Evolutionary conservation across 2,888 invertebrate genomes (phyloP), one percentile per base, ranked within the genome.

Genomic region (Heteropelma amictum): DNA sequence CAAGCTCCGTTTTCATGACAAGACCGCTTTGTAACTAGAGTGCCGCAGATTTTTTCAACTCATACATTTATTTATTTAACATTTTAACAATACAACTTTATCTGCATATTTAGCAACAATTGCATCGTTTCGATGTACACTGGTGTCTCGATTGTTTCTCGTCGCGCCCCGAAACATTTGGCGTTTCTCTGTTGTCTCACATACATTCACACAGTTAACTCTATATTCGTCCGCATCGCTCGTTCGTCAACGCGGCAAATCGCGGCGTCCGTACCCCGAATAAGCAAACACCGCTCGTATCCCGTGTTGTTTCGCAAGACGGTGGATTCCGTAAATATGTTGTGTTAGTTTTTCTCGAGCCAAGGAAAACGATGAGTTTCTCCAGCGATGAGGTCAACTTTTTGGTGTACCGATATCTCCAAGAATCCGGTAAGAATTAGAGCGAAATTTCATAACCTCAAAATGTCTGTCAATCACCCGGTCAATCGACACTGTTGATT

Each of bases 331-430:
- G 65, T 79, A 79, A 84, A 80, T 81, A 84, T 86, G 83, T 78
- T 78, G 77, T 85, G 77, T 51, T 85, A 82, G 80, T 79, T 53
- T 58, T 26, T 61, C 76, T 47, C 69, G 80, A 81, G 79, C 67
- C 65, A 54, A 74, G 79, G 72, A 85, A 63, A 63, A 89, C 80
- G 77, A 99, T 99, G 98, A 98, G 98, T 93, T 98, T 98, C 90
- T 97, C 97, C 83, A 98, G 98, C 90, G 99, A 99, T 90, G 99
- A 99, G 93, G 98, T 99, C 7, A 99, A 99, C 91, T 99, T 98
- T 90, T 92, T 99, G 82, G 98, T 99, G 76, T 99, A 98, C 90
- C 93, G 99, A 86, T 99, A 99, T 90, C 92, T 99, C 77, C 98
- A 98, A 90, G 99, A 99, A 91, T 98, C 98, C 85, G 99, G 99